Evolutionary conservation across 2,797 vertebrate species (phyloP).

Genomic region (Gastrophryne carolinensis): DNA sequence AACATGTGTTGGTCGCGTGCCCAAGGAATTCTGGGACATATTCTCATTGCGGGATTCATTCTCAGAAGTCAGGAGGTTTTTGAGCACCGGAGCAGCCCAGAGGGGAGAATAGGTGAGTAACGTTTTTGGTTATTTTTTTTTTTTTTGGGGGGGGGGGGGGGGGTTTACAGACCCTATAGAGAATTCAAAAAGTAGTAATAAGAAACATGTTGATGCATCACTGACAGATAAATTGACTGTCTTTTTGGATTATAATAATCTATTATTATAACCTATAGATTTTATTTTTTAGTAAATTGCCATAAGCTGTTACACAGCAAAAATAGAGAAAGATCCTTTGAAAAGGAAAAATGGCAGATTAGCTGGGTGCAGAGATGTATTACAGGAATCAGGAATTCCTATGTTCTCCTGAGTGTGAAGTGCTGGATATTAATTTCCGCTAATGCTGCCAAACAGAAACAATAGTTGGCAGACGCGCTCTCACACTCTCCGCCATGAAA

Average conservation of each 20-base stretch:
- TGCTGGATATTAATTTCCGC: conserved; percentile 47
- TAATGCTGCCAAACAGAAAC: conserved; percentile 46
- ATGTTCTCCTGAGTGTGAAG: conserved; percentile 47
- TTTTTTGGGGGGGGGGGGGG: too few species aligned
- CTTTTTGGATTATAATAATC: too few species aligned
- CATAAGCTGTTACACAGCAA: not conserved
- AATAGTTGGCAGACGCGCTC: conserved; percentile 46
- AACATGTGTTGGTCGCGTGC: too few species aligned
- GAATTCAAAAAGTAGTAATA: too few species aligned
- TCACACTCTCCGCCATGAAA: conserved; percentile 25
- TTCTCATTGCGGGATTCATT: too few species aligned
- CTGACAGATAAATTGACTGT: not conserved
- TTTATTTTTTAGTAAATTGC: not conserved
- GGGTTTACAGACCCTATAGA: too few species aligned
- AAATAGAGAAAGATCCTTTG: not conserved
- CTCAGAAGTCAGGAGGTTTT: too few species aligned
- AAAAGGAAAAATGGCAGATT: not conserved
- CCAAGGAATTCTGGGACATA: too few species aligned
- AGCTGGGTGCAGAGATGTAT: not conserved
- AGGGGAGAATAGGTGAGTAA: too few species aligned
- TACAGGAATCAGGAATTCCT: conserved; percentile 33
- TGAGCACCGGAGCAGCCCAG: too few species aligned
- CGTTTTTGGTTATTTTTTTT: too few species aligned
- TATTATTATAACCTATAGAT: too few species aligned
- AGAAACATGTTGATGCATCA: not conserved